A percentile compares a stretch with the other conserved stretches of the same genome.
Evolutionary conservation across 2,888 invertebrate genomes (phyloP).

Genomic region (Thereva nobilitata): DNA sequence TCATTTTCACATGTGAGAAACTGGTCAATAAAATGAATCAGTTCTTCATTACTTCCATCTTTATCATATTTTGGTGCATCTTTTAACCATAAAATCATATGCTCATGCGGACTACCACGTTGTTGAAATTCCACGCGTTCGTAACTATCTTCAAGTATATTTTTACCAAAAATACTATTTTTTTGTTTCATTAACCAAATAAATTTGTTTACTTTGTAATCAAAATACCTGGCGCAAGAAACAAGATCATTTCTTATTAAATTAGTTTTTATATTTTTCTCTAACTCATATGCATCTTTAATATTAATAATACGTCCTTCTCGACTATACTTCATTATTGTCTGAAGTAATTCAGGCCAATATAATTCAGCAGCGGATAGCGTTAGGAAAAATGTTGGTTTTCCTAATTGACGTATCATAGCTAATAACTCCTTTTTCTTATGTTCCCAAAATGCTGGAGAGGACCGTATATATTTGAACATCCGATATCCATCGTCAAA

Average conservation of each 20-base stretch:
- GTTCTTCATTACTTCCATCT: constrained; percentile 2
- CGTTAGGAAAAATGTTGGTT: constrained; percentile 20
- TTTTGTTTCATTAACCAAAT: constrained; percentile 14
- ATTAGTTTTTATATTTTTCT: constrained; percentile 5
- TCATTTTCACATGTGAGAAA: constrained; percentile 42
- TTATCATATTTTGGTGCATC: constrained; percentile 27
- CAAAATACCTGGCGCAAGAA: constrained; percentile 14
- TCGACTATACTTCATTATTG: constrained; percentile 14
- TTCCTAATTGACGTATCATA: constrained; percentile 16
- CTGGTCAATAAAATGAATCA: constrained; percentile 36
- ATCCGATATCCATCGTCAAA: constrained; percentile 40
- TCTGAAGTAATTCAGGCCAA: constrained; percentile 39
- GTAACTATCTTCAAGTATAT: constrained; percentile 38
- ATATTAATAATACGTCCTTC: constrained; percentile 28
- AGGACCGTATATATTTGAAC: constrained; percentile 41
- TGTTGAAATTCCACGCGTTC: constrained; percentile 45
- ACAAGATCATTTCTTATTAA: constrained; percentile 8
- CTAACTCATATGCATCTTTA: constrained; percentile 44
- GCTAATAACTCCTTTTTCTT: constrained; percentile 40
- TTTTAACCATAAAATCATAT: constrained; percentile 35
- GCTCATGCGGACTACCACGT: constrained; percentile 42
- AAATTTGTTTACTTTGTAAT: not conserved
- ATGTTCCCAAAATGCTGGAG: constrained; percentile 45
- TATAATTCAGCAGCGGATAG: constrained; percentile 33
- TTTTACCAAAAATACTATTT: constrained; percentile 39